Evolutionary conservation across 2,113 vertebrate genomes (phyloP).

Genomic region (Sebastes fasciatus): DNA sequence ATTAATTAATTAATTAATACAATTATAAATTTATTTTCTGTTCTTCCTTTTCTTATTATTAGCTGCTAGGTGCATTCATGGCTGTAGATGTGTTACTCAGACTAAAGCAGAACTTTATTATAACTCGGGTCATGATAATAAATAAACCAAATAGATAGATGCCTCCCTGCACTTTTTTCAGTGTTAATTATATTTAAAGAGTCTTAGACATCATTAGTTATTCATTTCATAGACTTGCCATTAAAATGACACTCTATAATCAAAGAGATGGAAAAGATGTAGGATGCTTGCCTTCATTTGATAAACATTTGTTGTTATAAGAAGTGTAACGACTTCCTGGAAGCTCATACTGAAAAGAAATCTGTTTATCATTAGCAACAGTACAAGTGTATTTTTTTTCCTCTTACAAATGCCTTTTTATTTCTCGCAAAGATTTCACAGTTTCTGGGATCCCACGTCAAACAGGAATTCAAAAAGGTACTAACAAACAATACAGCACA

Average conservation of each 20-base stretch:
- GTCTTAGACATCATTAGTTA: too few relatives aligned
- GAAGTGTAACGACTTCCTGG: neutral
- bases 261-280: neutral
- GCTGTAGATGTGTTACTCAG: neutral
- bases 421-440: constrained; percentile 58
- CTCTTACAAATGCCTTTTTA: constrained; percentile 58
- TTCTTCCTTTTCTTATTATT: neutral
- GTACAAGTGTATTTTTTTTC: neutral
- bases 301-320: neutral
- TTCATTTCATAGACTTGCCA: too few relatives aligned
- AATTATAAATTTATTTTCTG: neutral
- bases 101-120: neutral
- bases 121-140: neutral
- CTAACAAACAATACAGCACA: neutral
- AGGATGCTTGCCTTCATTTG: neutral
- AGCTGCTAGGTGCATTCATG: neutral
- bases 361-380: constrained; percentile 7
- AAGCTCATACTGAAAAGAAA: neutral
- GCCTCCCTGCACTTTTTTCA: too few relatives aligned
- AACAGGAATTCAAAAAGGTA: constrained; percentile 9
- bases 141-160: too few relatives aligned
- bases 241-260: too few relatives aligned
- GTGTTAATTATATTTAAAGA: too few relatives aligned
- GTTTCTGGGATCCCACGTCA: constrained; percentile 29
- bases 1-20: too few relatives aligned